Base-by-base conservation (phyloP, 2,797 vertebrate species). In the Oophaga sylvatica region DNA sequence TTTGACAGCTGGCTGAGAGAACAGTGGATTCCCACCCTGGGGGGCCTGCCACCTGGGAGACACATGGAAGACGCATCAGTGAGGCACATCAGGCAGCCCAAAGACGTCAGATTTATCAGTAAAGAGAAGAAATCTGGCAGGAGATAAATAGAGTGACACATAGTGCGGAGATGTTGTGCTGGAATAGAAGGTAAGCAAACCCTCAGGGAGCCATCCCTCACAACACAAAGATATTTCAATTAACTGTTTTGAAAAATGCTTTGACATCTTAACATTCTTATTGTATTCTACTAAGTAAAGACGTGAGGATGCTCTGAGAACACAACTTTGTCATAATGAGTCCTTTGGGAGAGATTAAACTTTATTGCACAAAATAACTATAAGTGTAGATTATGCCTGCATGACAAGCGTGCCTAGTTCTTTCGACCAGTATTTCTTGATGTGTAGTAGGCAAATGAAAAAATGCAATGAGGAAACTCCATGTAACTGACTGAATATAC, bases 281-380 rank as follows among this genome's bases (percentile, higher is more conserved):
- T 85, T 84, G 20, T 88, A 81, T 80, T 75, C 67, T 53, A 56
- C 59, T 81, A 57, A 85, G 78, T 56, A 75, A 41, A 80, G 83
- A 80, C 17, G 48, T 78, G 75, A 20, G 22, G 57, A 77, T 62
- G 76, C 67, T 71, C 56, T 60, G 20, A 81, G 82, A 85, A 84
- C 85, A 88, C 77, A 85, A 84, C 67, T 41, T 71, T 88, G 77
- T 81, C 67, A 80, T 88, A 88, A 84, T 88, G 82, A 88, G 81
- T 88, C 87, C 84, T 78, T 62, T 80, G 83, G 83, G 87, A 84
- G 65, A 85, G 87, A 80, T 88, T 88, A 88, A 88, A 84, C 67
- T 73, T 88, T 88, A 84, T 67, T 88, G 59, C 26, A 62, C 53
- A 84, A 85, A 80, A 80, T 87, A 63, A 63, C 56, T 73, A 10